phyloP scores from a whole-genome alignment of 2,888 invertebrate species.

The Heliconius sara region DNA sequence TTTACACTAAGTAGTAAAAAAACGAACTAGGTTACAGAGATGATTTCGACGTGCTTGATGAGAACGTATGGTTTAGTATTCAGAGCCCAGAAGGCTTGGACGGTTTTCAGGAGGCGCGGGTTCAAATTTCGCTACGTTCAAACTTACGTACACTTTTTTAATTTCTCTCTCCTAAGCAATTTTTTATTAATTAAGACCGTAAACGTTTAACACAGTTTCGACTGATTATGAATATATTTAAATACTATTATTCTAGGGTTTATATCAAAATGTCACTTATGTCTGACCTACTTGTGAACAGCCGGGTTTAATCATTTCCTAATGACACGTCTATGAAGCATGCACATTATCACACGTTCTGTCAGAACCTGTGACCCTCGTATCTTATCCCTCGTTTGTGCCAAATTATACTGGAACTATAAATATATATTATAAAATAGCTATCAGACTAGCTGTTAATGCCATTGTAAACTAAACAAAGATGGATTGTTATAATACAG shows the following conservation, averaged over 20 bases:
- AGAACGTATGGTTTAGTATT: no score
- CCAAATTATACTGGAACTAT: constrained; percentile 21
- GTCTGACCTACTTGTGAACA: constrained; percentile 1
- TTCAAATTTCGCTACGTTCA: no score
- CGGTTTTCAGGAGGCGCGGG: no score
- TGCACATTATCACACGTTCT: constrained; percentile 14
- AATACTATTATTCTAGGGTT: not conserved
- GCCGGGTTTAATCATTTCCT: not conserved
- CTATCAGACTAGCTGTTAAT: not conserved
- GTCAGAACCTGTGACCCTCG: constrained; percentile 20
- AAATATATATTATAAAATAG: constrained; percentile 11
- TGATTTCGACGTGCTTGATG: no score
- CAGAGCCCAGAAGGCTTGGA: no score
- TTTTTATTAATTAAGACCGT: not conserved
- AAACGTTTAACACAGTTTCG: not conserved
- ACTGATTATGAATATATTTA: not conserved
- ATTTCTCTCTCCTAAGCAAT: no score
- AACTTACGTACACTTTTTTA: no score
- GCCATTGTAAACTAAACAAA: not conserved
- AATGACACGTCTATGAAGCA: constrained; percentile 18
- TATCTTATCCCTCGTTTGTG: constrained; percentile 30
- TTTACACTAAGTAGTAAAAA: no score
- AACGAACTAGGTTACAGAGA: no score
- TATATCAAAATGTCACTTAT: not conserved
- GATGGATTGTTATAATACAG: not conserved